These are phyloP conservation scores for Brachyhypopomus occidentalis DNA, from an alignment of 2,113 vertebrate species.

Conservation along the genomic window DNA sequence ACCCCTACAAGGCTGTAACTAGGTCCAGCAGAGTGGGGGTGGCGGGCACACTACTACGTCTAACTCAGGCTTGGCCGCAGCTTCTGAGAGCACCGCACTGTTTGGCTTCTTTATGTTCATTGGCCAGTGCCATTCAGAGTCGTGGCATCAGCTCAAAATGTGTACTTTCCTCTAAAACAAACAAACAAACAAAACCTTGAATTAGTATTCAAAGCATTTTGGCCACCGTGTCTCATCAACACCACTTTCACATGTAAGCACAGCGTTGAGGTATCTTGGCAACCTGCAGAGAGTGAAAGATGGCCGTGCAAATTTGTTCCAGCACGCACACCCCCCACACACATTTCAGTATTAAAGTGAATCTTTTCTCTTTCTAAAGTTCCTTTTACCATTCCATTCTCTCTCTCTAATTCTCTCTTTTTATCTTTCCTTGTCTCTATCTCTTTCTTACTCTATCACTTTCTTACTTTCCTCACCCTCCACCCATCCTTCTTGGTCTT, in stretches of 20 bases:
- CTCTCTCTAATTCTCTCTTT: not conserved
- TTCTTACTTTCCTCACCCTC: not conserved
- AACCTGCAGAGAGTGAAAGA: slow-evolving; percentile 57
- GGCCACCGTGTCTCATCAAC: slow-evolving; percentile 52
- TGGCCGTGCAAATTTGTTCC: slow-evolving; percentile 51
- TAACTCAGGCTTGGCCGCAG: too few species aligned
- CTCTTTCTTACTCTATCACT: not conserved
- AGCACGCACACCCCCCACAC: not conserved
- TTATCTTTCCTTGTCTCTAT: not conserved
- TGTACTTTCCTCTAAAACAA: slow-evolving; percentile 59
- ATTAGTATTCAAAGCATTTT: slow-evolving; percentile 31
- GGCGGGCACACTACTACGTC: too few species aligned
- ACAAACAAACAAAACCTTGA: slow-evolving; percentile 49
- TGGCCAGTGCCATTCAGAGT: slow-evolving; percentile 2
- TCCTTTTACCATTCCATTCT: not conserved
- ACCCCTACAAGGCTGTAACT: too few species aligned
- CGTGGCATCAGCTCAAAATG: not conserved
- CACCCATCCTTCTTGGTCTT: not conserved
- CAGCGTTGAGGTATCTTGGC: slow-evolving; percentile 63
- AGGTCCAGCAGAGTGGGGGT: too few species aligned
- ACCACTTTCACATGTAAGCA: slow-evolving; percentile 62
- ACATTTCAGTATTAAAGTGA: not conserved
- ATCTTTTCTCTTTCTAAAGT: slow-evolving; percentile 34
- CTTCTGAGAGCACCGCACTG: too few species aligned
- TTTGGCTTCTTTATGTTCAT: not conserved